These are phyloP conservation scores for Drosophila pseudotalamancana DNA, from an alignment of 2,888 invertebrate genomes.

Conservation along the genomic window DNA sequence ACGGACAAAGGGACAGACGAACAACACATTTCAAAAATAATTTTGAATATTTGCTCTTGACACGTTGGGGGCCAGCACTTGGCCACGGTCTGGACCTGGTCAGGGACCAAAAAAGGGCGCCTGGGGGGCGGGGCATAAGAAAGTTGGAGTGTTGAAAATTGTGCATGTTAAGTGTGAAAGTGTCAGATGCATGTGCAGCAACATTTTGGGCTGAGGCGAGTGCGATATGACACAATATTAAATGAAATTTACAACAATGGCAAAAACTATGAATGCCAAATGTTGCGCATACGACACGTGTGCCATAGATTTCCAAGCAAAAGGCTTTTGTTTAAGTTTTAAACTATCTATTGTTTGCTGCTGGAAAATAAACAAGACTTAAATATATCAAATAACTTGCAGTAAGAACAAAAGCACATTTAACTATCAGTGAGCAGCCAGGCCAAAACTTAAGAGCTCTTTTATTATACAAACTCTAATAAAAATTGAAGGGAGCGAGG, in stretches of 20 bases:
- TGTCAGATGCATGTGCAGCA: slow-evolving; percentile 70
- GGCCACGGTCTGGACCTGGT: slow-evolving; percentile 5
- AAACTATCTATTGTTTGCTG: slow-evolving; percentile 43
- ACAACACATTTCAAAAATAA: slow-evolving; percentile 75
- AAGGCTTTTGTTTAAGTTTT: slow-evolving; percentile 40
- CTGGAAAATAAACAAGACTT: slow-evolving; percentile 29
- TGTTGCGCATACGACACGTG: slow-evolving; percentile 64
- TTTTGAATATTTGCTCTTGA: slow-evolving; percentile 78
- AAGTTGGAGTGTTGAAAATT: slow-evolving; percentile 56
- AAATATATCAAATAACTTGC: slow-evolving; percentile 42
- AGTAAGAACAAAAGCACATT: slow-evolving; percentile 22
- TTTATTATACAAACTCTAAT: slow-evolving; percentile 18
- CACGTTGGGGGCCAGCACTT: slow-evolving; percentile 63
- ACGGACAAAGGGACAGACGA: slow-evolving; percentile 33
- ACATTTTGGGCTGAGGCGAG: slow-evolving; percentile 27
- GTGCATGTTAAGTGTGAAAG: slow-evolving; percentile 75
- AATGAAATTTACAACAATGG: slow-evolving; percentile 65
- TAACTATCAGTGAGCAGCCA: slow-evolving; percentile 18
- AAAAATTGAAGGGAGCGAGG: slow-evolving; percentile 4
- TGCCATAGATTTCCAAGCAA: slow-evolving; percentile 32
- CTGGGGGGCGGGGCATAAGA: slow-evolving; percentile 9
- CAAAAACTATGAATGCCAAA: slow-evolving; percentile 55
- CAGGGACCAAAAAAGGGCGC: slow-evolving; percentile 8
- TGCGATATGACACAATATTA: slow-evolving; percentile 68
- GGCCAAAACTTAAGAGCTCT: slow-evolving; percentile 16